Percentiles rank a stretch among this genome's conserved stretches.
These are phyloP conservation scores for Trichechus manatus DNA, from an alignment of 2,113 vertebrate species.

Conservation along the genomic window DNA sequence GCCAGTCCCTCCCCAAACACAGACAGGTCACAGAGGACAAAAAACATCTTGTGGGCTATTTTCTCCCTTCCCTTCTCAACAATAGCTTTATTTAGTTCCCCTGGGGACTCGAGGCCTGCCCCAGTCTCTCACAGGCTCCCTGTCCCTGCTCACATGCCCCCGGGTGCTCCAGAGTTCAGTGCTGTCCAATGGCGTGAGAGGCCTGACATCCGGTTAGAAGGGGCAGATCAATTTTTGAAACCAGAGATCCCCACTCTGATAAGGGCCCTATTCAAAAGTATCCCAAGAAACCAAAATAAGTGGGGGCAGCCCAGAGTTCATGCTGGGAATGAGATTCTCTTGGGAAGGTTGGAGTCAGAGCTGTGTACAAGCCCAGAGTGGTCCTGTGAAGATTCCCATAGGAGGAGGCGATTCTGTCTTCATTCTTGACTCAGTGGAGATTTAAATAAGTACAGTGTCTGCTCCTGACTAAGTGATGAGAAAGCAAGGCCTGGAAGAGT, in stretches of 20 bases:
- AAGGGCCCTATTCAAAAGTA: slow-evolving; percentile 62
- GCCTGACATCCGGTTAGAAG: slow-evolving; percentile 47
- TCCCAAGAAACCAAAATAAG: slow-evolving; percentile 49
- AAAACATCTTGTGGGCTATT: slow-evolving; percentile 79
- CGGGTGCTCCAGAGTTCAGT: slow-evolving; percentile 48
- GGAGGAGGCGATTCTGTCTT: neutral
- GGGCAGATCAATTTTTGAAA: slow-evolving; percentile 36
- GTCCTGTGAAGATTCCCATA: neutral
- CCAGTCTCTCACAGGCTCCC: slow-evolving; percentile 50
- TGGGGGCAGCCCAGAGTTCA: neutral
- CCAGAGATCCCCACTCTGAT: slow-evolving; percentile 70
- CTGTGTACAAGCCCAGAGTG: neutral
- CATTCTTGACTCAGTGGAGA: neutral
- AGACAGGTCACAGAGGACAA: slow-evolving; percentile 77
- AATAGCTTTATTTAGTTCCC: slow-evolving; percentile 75
- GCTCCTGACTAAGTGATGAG: neutral
- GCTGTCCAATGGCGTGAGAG: neutral
- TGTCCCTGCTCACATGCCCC: neutral
- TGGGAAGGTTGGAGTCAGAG: neutral
- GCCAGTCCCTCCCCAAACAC: slow-evolving; percentile 36
- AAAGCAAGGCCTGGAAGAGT: neutral
- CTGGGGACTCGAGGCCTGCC: neutral
- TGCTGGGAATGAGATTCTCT: neutral
- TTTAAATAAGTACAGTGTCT: neutral
- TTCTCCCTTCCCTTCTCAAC: slow-evolving; percentile 79